These are phyloP conservation scores for Drosophila koepferae DNA, from an alignment of 2,888 invertebrate genomes.

Conservation along the genomic window DNA sequence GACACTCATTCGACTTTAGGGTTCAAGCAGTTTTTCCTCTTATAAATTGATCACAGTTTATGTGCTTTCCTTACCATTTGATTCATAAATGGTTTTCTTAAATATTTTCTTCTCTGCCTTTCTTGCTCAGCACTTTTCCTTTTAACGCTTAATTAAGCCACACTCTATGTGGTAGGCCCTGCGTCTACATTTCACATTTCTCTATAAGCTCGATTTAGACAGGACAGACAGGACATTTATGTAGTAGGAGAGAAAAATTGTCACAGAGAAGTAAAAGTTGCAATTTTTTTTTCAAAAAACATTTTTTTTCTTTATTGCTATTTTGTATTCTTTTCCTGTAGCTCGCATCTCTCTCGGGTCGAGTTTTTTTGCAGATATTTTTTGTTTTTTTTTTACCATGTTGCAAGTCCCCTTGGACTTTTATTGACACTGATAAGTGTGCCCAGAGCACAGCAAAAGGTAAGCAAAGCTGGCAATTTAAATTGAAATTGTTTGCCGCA, in stretches of 20 bases:
- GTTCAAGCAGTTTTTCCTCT: not conserved
- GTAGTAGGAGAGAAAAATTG: constrained; percentile 30
- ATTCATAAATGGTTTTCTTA: constrained; percentile 29
- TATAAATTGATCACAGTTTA: not conserved
- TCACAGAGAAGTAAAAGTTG: constrained; percentile 22
- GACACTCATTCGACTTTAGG: not conserved
- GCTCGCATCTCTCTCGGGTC: constrained; percentile 39
- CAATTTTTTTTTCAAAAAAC: constrained; percentile 9
- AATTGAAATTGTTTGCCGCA: constrained; percentile 78
- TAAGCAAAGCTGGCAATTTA: constrained; percentile 79
- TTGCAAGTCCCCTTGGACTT: constrained; percentile 61
- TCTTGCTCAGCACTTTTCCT: not conserved
- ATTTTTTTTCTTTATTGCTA: not conserved
- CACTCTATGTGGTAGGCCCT: constrained; percentile 25
- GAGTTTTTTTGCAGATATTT: constrained; percentile 13
- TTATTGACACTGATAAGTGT: constrained; percentile 80
- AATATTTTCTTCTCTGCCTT: not conserved
- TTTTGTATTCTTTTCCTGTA: constrained; percentile 22
- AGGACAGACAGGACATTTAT: constrained; percentile 39
- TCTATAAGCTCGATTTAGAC: constrained; percentile 43
- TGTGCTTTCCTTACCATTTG: not conserved
- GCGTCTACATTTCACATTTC: constrained; percentile 26
- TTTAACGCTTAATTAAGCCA: constrained; percentile 39
- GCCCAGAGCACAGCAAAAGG: constrained; percentile 72
- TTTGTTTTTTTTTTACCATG: constrained; percentile 14